Evolutionary conservation across 2,113 vertebrate genomes (phyloP).

Genomic region (Poeciliopsis prolifica): DNA sequence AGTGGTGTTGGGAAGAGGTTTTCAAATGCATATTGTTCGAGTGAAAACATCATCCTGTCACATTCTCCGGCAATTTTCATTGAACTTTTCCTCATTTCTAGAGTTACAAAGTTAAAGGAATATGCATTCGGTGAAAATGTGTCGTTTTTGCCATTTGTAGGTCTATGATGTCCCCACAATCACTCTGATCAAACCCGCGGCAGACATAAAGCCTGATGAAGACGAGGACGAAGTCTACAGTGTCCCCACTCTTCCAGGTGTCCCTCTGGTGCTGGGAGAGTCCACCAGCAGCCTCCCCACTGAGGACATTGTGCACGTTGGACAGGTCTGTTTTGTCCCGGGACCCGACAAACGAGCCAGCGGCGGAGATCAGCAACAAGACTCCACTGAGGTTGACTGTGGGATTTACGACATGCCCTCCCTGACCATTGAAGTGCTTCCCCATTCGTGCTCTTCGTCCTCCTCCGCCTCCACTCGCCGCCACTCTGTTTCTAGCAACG

Average conservation of each 20-base stretch:
- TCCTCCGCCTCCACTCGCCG: conserved; percentile 64
- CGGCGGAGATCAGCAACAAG: conserved; percentile 33
- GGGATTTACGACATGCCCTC: conserved; percentile 90
- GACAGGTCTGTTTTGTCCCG: conserved; percentile 62
- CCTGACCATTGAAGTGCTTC: conserved; percentile 70
- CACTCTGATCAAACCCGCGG: conserved; percentile 59
- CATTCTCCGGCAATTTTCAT: no score
- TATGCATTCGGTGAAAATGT: background rate
- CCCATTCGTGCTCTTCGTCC: conserved; percentile 68
- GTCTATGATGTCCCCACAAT: conserved; percentile 87
- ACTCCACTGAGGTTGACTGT: conserved; percentile 71
- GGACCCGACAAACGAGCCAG: conserved; percentile 67
- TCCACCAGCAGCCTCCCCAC: conserved; percentile 29
- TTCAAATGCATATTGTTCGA: no score
- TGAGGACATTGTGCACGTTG: conserved; percentile 54
- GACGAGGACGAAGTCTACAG: conserved; percentile 81
- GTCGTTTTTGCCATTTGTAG: conserved; percentile 58
- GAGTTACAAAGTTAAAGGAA: background rate
- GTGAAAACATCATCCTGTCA: background rate
- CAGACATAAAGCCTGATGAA: conserved; percentile 56
- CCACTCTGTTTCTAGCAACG: conserved; percentile 81
- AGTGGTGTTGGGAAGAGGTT: no score
- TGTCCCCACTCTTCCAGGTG: conserved; percentile 78
- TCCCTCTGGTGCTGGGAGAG: conserved; percentile 76
- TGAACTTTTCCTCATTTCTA: no score